Conservation (phyloP, 2,888 invertebrate genomes). For the Idaea dimidiata region DNA sequence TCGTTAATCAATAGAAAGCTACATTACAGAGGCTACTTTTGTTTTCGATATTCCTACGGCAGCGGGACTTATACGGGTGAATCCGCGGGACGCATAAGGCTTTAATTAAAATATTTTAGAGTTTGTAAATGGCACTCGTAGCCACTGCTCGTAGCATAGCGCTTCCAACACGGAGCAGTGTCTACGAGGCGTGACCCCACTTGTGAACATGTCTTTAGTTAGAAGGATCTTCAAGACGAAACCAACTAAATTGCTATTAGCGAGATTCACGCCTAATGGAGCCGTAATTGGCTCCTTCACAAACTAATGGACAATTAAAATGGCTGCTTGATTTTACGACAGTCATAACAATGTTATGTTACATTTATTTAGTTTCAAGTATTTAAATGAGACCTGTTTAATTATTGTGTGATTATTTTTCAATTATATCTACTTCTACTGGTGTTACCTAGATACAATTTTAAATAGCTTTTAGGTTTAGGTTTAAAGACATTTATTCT, state of each 20-base stretch:
- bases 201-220: conserved; percentile 15
- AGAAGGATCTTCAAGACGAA: conserved; percentile 35
- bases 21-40: no score
- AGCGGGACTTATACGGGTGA: no score
- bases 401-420: not conserved
- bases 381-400: not conserved
- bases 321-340: conserved; percentile 53
- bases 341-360: conserved; percentile 51
- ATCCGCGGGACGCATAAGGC: no score
- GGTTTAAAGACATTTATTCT: no score
- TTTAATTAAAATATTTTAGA: no score
- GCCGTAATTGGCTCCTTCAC: conserved; percentile 74
- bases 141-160: not conserved
- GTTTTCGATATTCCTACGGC: no score
- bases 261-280: conserved; percentile 75
- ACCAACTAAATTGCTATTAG: conserved; percentile 72
- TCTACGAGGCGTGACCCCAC: conserved; percentile 20
- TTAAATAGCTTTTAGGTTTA: no score
- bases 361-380: conserved; percentile 24
- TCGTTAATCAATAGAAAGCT: no score
- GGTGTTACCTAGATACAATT: no score
- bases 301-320: conserved; percentile 77
- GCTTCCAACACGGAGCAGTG: conserved; percentile 1
- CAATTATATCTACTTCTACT: no score
- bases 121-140: no score